Evolutionary conservation across 2,888 invertebrate species (phyloP), one percentile per base, ranked within the genome.

Genomic region (Drosophila subsilvestris): DNA sequence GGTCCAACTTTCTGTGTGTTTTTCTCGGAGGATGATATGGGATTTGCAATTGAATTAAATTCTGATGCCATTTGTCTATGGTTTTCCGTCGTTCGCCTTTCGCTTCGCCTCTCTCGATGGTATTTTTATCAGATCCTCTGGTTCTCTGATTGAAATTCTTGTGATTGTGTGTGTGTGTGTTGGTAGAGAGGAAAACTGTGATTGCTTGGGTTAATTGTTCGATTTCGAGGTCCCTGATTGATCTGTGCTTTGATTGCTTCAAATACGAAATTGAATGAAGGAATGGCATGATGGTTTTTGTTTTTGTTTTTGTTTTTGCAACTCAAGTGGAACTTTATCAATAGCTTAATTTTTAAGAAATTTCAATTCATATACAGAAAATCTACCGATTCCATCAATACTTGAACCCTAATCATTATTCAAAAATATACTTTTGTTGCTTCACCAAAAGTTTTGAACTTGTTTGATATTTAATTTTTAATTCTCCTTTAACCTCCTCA

Each of bases 21-120:
- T 37, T 14, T 37, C 37, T 37, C 14, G 7, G 2, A 43, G 62
- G 51, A 63, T 63, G 63, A 51, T 56, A 61, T 70, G 63, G 70
- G 72, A 72, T 72, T 72, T 63, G 51, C 72, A 56, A 70, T 70
- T 63, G 63, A 71, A 57, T 72, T 72, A 63, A 71, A 72, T 72
- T 71, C 66, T 66, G 66, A 66, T 66, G 66, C 66, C 67, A 56
- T 66, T 66, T 67, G 67, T 67, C 66, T 56, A 66, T 56, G 66
- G 58, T 45, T 61, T 57, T 57, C n/a, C 60, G 56, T 57, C 58
- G 42, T 48, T 37, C 37, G 37, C 66, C 66, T 65, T 55, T 55
- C 12, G 14, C 10, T 18, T 17, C 32, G 25, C 32, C 48, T 48
- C 59, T 17, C 37, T 18, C 42, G 54, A 54, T 62, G 62, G 48